phyloP scores from a whole-genome alignment of 1,140 invertebrate genomes.

The Drosophila nasuta region DNA sequence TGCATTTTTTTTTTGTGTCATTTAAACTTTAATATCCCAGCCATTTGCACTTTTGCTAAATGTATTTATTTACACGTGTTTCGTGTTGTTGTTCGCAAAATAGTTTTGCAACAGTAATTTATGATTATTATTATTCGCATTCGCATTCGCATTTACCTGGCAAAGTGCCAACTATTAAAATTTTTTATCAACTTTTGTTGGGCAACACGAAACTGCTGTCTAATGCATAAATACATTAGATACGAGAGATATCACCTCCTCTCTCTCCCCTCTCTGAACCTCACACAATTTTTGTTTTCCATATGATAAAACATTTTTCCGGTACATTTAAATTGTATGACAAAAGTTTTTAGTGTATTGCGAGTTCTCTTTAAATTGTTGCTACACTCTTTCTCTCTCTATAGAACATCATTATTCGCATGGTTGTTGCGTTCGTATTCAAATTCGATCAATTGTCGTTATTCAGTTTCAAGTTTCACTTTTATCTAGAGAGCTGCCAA shows the following conservation, averaged over 20 bases:
- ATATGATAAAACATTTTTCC: conserved; percentile 49
- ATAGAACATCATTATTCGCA: conserved; percentile 49
- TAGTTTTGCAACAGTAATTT: conserved; percentile 72
- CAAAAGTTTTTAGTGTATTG: conserved; percentile 2
- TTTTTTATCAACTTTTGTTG: conserved; percentile 54
- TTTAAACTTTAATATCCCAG: conserved; percentile 41
- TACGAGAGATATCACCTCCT: conserved; percentile 4
- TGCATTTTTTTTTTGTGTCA: conserved; percentile 30
- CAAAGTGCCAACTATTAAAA: conserved; percentile 63
- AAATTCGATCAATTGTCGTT: conserved; percentile 76
- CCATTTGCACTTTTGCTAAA: conserved; percentile 42
- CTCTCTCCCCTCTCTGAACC: too few relatives aligned
- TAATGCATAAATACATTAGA: conserved; percentile 73
- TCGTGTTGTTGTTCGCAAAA: conserved; percentile 38
- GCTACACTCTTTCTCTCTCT: not conserved
- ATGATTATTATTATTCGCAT: conserved; percentile 66
- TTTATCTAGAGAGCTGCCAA: conserved; percentile 45
- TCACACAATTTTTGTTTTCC: conserved; percentile 7
- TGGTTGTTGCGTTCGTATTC: not conserved
- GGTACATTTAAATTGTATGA: conserved; percentile 10
- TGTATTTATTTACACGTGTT: conserved; percentile 35
- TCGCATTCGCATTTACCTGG: conserved; percentile 12
- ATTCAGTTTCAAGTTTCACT: conserved; percentile 59
- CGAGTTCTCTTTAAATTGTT: conserved; percentile 23
- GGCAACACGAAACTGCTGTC: conserved; percentile 43